phyloP scores from a whole-genome alignment of 2,888 invertebrate species.

The Temnothorax rugatulus region DNA sequence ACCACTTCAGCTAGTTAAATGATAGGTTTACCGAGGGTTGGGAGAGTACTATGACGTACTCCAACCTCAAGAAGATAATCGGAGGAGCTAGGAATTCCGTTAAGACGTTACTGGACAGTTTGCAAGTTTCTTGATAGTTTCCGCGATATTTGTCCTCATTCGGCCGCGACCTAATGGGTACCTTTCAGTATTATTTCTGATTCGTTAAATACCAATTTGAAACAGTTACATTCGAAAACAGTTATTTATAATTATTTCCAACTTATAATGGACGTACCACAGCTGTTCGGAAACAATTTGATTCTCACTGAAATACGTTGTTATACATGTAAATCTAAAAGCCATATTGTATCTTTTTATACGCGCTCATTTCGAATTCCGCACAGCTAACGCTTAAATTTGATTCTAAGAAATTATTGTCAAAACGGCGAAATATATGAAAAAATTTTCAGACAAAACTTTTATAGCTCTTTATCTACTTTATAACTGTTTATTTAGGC shows the following conservation, averaged over 20 bases:
- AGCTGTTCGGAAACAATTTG: background rate
- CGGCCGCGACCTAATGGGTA: background rate
- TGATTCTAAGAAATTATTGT: too few species aligned
- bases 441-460: too few species aligned
- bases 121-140: constrained; percentile 41
- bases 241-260: background rate
- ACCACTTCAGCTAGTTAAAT: constrained; percentile 34
- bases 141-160: constrained; percentile 11
- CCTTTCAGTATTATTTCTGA: background rate
- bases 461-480: too few species aligned
- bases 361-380: background rate
- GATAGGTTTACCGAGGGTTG: constrained; percentile 37
- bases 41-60: constrained; percentile 45
- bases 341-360: background rate
- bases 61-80: constrained; percentile 52
- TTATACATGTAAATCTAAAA: background rate
- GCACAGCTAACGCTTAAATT: background rate
- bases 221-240: background rate
- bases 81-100: constrained; percentile 41
- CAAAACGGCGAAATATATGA: too few species aligned
- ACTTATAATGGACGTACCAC: background rate
- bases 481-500: too few species aligned
- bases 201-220: background rate
- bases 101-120: constrained; percentile 42
- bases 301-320: background rate